Conservation (phyloP, 2,797 vertebrate species). For the Geotria australis region DNA sequence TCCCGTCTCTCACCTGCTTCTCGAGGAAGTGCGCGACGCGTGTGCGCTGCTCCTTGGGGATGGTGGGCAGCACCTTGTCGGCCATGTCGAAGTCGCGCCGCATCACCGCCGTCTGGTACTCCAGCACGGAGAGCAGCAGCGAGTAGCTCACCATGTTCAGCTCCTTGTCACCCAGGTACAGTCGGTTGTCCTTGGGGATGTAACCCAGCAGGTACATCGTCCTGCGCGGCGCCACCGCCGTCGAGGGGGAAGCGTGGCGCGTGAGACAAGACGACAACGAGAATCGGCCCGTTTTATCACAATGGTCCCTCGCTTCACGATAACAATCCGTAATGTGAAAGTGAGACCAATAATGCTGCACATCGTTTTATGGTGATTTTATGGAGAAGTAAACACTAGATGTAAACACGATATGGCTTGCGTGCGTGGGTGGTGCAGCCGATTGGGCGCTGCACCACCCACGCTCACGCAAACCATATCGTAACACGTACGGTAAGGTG, state of each 20-base stretch:
- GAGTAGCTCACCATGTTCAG: constrained; percentile 92
- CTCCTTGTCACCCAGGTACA: constrained; percentile 92
- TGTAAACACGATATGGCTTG: constrained; percentile 1
- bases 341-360: too few relatives aligned
- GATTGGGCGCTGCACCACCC: too few relatives aligned
- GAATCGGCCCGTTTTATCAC: too few relatives aligned
- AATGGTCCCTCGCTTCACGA: too few relatives aligned
- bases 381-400: constrained; percentile 4
- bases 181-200: constrained; percentile 87
- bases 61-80: constrained; percentile 84
- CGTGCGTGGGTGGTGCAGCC: background rate
- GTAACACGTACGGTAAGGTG: too few relatives aligned
- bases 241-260: too few relatives aligned
- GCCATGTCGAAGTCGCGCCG: constrained; percentile 88
- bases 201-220: constrained; percentile 96
- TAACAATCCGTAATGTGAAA: too few relatives aligned
- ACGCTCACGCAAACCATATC: too few relatives aligned
- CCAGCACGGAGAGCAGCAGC: constrained; percentile 69
- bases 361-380: too few relatives aligned
- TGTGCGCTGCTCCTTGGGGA: constrained; percentile 88
- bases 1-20: constrained; percentile 41
- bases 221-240: constrained; percentile 9
- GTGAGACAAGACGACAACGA: too few relatives aligned
- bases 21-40: constrained; percentile 92
- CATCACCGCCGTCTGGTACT: constrained; percentile 97